Evolutionary conservation across 2,888 invertebrate species (phyloP), one percentile per base, ranked within the genome.

Genomic region (Diaprepes abbreviatus): DNA sequence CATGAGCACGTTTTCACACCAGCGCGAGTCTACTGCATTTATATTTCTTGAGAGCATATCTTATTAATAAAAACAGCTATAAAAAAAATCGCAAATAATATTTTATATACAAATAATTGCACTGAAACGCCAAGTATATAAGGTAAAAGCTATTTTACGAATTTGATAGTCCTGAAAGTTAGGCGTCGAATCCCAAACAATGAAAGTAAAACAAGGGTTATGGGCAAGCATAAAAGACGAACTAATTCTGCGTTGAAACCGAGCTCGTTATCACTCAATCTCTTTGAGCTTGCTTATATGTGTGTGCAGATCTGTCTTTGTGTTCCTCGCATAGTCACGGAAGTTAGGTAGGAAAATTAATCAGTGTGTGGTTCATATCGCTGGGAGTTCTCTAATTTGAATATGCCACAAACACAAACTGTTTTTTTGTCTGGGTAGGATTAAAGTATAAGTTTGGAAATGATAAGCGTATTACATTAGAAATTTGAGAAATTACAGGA

Each of bases 181-280:
- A 24, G 48, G 24, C 57, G 24, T 38, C 38, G 38, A 38, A 38
- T 57, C 36, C 35, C 36, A 38, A 36, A 38, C 36, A 57, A 57
- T 57, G 36, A 57, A 57, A 38, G 57, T 57, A 57, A 57, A 57
- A 38, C 36, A 24, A 38, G 57, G 57, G 36, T 57, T 36, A 19
- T 38, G 57, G 38, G 57, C 36, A 57, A 57, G 57, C 36, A 57
- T 38, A 54, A 57, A 57, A 57, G 57, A 57, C 57, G 36, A 57
- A 57, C 57, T 57, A 57, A 50, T 55, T 57, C 36, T 57, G 57
- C 24, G 58, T 40, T 43, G 48, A 59, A 33, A 59, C 58, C 58
- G 31, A 43, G 58, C 58, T 59, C 58, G 58, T 59, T 59, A 59
- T 59, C 58, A 59, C 43, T 59, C 58, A 59, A 59, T 59, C 58